Percentiles rank a stretch among this genome's conserved stretches.
These are phyloP conservation scores for Protophormia terraenovae DNA, from an alignment of 2,888 invertebrate genomes.

Conservation along the genomic window DNA sequence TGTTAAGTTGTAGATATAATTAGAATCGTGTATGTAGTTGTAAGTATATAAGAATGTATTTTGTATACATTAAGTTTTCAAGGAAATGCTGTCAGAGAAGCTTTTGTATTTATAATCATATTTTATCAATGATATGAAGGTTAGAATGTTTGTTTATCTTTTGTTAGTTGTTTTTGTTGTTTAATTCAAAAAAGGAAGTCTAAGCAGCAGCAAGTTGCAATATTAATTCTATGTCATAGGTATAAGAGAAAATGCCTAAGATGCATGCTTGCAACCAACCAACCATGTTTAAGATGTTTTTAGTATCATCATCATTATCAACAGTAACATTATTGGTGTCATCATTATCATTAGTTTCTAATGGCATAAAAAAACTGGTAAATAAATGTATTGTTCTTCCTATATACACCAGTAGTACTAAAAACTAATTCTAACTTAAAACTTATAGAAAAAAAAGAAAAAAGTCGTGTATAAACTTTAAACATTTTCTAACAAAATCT, in stretches of 20 bases:
- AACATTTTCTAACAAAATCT: constrained; percentile 32
- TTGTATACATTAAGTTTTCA: constrained; percentile 37
- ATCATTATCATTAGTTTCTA: constrained; percentile 60
- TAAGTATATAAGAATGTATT: background rate
- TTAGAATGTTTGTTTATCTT: constrained; percentile 38
- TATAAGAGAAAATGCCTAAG: background rate
- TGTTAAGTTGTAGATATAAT: constrained; percentile 10
- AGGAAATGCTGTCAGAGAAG: constrained; percentile 54
- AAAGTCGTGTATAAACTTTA: constrained; percentile 9
- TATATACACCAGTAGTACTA: background rate
- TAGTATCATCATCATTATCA: constrained; percentile 60
- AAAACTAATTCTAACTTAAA: constrained; percentile 42
- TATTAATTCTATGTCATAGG: background rate
- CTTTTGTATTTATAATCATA: constrained; percentile 60
- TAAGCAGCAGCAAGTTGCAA: background rate
- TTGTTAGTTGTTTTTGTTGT: constrained; percentile 2
- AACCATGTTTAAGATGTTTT: constrained; percentile 51
- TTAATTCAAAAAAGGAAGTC: background rate
- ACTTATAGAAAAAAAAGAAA: background rate
- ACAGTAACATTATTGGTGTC: constrained; percentile 62
- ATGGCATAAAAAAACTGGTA: constrained; percentile 34
- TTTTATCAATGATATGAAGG: constrained; percentile 58
- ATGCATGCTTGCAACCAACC: background rate
- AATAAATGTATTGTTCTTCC: constrained; percentile 30
- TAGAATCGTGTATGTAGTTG: background rate